phyloP scores from a whole-genome alignment of 2,888 invertebrate species.

The Nomada goodeniana region DNA sequence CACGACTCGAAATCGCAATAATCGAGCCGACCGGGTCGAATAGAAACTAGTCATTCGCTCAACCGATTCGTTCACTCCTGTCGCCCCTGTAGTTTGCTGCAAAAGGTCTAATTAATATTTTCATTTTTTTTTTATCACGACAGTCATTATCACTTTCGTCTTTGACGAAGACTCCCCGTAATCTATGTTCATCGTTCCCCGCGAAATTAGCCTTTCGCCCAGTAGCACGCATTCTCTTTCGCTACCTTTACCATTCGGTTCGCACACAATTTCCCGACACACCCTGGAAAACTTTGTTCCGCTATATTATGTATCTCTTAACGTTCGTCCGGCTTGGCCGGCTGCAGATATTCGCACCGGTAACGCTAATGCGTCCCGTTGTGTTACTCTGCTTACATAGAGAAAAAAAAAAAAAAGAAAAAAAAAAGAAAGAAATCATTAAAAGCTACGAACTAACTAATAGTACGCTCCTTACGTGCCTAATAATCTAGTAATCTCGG shows the following conservation, averaged over 20 bases:
- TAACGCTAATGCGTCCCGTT: conserved; percentile 53
- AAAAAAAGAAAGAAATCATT: conserved; percentile 65
- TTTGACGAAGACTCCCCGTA: conserved; percentile 34
- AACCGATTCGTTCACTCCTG: conserved; percentile 8
- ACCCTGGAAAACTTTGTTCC: conserved; percentile 16
- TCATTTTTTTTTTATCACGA: conserved; percentile 60
- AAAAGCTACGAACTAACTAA: conserved; percentile 70
- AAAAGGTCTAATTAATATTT: conserved; percentile 17
- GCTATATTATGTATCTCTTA: conserved; percentile 26
- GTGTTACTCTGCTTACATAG: conserved; percentile 52
- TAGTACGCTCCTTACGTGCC: conserved; percentile 69
- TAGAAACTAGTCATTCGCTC: conserved; percentile 31
- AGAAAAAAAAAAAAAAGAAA: conserved; percentile 57
- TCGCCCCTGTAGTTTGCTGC: background rate
- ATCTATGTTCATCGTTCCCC: conserved; percentile 19
- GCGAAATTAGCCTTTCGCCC: conserved; percentile 22
- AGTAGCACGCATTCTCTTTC: conserved; percentile 13
- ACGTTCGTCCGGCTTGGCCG: conserved; percentile 69
- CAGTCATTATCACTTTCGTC: conserved; percentile 60
- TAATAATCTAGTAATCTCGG: conserved; percentile 83
- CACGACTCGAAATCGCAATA: no score
- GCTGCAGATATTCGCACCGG: conserved; percentile 61
- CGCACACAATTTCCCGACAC: conserved; percentile 16
- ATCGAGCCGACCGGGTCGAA: conserved; percentile 34
- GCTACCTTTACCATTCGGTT: conserved; percentile 1